Base-by-base conservation (phyloP, 2,797 vertebrate species). In the Syngnathus rostellatus region DNA sequence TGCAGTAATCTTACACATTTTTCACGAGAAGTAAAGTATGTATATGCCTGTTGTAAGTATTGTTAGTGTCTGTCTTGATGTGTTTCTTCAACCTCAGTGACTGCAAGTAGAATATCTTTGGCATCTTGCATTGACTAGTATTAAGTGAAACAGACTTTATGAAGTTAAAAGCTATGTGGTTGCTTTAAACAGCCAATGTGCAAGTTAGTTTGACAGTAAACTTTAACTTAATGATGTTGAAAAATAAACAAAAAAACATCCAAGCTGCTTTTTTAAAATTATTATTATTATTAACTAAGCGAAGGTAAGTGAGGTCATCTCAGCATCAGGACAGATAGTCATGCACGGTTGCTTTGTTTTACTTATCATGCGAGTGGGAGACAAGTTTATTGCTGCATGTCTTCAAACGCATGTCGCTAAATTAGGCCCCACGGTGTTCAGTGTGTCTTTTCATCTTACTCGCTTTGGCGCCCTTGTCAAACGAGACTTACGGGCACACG, bases 321-420 rank as follows among this genome's bases (percentile, higher is more conserved):
- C 19, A 40, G 38, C 8, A 39, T 40, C 38, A 21, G 38, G 19
- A 60, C 2, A 10, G 38, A 17, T n/a, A 8, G 58, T 10, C 57
- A n/a, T 40, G 37, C 38, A 40, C 38, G 1, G 58, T 9, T 8
- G 19, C 9, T 59, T 58, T 59, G 57, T 59, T 39, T 39, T 21
- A 12, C 39, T 9, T 8, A n/a, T 23, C 58, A 6, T n/a, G 17
- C 19, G 1, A 6, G 5, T 37, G 25, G 17, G 57, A 38, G 37
- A 39, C 76, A 73, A 75, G 77, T 76, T 70, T 79, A 76, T 74
- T 77, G 70, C 74, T 69, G 69, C 37, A 71, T 17, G 57, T 38
- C 79, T 84, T 77, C 73, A 86, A 80, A 86, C 70, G 62, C 66
- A 19, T 72, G 75, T 69, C 68, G 75, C 74, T 82, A 74, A 82